Base-by-base conservation (phyloP, 1,140 invertebrate species). In the Drosophila lacteicornis region DNA sequence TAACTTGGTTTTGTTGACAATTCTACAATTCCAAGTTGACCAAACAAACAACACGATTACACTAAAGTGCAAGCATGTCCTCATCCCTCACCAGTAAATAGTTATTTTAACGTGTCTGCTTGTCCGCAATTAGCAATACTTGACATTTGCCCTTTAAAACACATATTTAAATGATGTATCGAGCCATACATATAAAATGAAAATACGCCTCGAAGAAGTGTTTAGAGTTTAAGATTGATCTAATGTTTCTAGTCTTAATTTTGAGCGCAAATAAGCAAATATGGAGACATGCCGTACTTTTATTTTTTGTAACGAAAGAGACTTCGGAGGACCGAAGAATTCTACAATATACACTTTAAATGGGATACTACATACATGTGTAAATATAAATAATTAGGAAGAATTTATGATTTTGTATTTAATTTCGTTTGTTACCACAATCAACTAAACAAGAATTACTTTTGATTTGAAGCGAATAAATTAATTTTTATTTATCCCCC, bases 321-420 rank as follows among this genome's bases (percentile, higher is more conserved):
- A 50, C 65, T 83, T 77, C 75, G 83, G 80, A 49, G n/a, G 2
- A 22, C 56, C 49, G 80, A 55, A 77, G 70, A 33, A 55, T 53
- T 66, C 75, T 69, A 63, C 36, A 73, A 80, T 68, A 62, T 47
- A 80, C 67, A 77, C 27, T 60, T 73, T 57, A 38, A 79, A 55
- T 55, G 57, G 30, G 60, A 53, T 66, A 79, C 55, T 60, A 60
- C 50, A 40, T 59, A 69, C 67, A 25, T 11, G 11, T n/a, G 53
- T 40, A 56, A 56, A 40, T 56, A 67, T 49, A 74, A 83, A 73
- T 63, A 73, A 47, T 57, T 84, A 90, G 74, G 56, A 67, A 51
- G 86, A 91, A 90, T 82, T 88, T 85, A 85, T 83, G 51, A 60
- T 61, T 75, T 71, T 80, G 59, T 74, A 71, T 61, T 75, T 71